phyloP scores from a whole-genome alignment of 1,140 invertebrate genomes.

The Saccostrea echinata region DNA sequence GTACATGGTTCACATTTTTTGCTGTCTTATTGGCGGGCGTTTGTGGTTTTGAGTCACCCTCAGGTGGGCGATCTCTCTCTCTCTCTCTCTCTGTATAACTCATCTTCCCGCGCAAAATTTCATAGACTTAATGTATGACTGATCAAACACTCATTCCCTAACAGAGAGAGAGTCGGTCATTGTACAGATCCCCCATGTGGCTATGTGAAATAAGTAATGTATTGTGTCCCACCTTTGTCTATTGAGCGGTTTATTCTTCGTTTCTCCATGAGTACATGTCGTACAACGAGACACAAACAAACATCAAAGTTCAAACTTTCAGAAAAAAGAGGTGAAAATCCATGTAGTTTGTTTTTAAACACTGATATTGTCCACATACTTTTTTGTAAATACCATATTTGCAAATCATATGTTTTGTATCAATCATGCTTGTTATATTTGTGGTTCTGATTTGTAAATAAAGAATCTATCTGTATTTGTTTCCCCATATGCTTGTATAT shows the following conservation, averaged over 20 bases:
- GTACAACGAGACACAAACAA: no score
- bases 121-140: background rate
- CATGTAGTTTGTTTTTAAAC: no score
- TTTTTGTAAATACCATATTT: no score
- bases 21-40: background rate
- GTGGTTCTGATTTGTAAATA: no score
- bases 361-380: no score
- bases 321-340: no score
- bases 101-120: background rate
- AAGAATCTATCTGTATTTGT: no score
- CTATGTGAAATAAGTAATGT: background rate
- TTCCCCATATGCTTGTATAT: no score
- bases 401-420: no score
- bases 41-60: conserved; percentile 7
- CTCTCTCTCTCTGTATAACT: background rate
- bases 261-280: no score
- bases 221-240: background rate
- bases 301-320: no score
- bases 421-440: no score
- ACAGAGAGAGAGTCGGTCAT: background rate
- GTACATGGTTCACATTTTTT: background rate
- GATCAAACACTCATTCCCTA: background rate
- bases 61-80: background rate
- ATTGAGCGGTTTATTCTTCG: background rate
- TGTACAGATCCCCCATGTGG: background rate